A percentile compares a stretch with the other conserved stretches of the same genome.
Evolutionary conservation across 2,113 vertebrate genomes (phyloP).

Genomic region (Meles meles): DNA sequence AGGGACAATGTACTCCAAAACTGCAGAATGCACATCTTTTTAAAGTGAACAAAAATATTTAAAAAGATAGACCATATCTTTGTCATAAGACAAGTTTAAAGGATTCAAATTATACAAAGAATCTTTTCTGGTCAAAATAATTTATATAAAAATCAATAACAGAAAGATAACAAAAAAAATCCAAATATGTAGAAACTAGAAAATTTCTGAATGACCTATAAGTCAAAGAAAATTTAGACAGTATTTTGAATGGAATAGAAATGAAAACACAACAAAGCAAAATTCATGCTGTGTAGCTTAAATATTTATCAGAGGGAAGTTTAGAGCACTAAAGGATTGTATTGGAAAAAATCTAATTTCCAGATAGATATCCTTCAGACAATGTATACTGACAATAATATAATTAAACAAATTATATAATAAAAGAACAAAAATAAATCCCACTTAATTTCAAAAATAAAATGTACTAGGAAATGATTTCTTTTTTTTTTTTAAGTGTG

Average conservation of each 20-base stretch:
- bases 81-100: neutral
- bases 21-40: neutral
- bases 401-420: neutral
- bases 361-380: neutral
- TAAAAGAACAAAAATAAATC: neutral
- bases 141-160: neutral
- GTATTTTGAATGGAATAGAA: neutral
- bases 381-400: neutral
- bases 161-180: neutral
- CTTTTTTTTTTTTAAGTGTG: no score
- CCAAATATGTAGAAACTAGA: neutral
- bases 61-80: neutral
- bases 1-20: neutral
- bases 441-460: neutral
- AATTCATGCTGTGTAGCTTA: neutral
- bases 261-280: neutral
- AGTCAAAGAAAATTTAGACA: neutral
- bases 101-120: neutral
- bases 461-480: neutral
- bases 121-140: neutral
- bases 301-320: neutral
- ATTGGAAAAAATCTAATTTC: neutral
- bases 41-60: neutral
- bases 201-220: neutral
- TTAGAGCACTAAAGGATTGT: neutral